These are phyloP conservation scores for Trachurus trachurus DNA, from an alignment of 2,797 vertebrate genomes.

Conservation along the genomic window DNA sequence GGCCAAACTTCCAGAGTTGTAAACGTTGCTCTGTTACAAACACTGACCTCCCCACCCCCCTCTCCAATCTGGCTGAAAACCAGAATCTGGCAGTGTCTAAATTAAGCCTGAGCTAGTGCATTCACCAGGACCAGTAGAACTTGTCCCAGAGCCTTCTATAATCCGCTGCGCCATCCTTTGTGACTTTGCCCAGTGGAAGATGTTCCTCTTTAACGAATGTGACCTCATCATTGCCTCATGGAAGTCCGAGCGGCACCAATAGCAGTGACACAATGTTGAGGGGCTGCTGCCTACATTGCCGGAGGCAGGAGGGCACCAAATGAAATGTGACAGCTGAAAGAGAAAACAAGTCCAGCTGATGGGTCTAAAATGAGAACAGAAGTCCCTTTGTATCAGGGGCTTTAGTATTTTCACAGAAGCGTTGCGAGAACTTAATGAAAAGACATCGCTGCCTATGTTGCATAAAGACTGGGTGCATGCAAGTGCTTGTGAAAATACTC, in stretches of 20 bases:
- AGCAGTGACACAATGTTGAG: conserved; percentile 67
- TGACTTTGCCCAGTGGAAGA: conserved; percentile 85
- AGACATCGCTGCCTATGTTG: background rate
- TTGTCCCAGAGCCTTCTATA: conserved; percentile 42
- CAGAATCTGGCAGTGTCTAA: background rate
- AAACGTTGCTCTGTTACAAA: background rate
- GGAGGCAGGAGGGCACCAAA: conserved; percentile 75
- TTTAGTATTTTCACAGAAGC: conserved; percentile 30
- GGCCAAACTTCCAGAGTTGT: background rate
- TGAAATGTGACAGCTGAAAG: conserved; percentile 85
- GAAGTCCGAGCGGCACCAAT: conserved; percentile 68
- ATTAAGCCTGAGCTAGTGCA: conserved; percentile 3
- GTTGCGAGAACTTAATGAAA: background rate
- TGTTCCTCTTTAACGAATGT: conserved; percentile 75
- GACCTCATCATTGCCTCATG: conserved; percentile 76
- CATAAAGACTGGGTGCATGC: background rate
- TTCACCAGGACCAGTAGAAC: conserved; percentile 14
- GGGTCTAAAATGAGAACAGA: conserved; percentile 72
- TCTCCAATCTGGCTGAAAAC: background rate
- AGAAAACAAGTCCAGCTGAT: conserved; percentile 80
- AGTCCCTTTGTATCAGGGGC: conserved; percentile 55
- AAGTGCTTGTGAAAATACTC: background rate
- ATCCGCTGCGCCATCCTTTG: conserved; percentile 50
- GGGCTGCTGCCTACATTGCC: conserved; percentile 69
- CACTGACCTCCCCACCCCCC: background rate